Conservation (phyloP, 2,797 vertebrate genomes). For the Choloepus didactylus region DNA sequence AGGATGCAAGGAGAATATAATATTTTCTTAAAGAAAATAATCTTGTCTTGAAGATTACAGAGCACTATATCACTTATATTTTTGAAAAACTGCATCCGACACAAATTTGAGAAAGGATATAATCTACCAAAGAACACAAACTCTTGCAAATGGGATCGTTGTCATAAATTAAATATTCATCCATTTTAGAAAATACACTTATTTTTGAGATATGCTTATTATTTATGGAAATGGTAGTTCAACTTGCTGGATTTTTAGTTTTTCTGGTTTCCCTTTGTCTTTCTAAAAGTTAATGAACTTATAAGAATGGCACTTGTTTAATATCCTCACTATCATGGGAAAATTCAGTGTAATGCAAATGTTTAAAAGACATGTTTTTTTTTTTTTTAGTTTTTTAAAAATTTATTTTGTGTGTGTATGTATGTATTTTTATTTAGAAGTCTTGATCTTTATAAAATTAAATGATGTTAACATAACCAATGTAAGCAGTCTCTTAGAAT, state of each 20-base stretch:
- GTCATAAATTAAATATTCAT: accelerated
- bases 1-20: background rate
- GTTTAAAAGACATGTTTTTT: background rate
- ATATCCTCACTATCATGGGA: background rate
- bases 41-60: background rate
- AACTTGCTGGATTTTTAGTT: background rate
- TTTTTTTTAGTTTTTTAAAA: too few species aligned
- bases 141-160: accelerated
- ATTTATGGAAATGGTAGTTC: accelerated
- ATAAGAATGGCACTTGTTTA: background rate
- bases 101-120: background rate
- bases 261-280: background rate
- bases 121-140: background rate
- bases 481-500: too few species aligned
- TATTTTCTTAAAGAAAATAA: background rate
- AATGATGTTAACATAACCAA: too few species aligned
- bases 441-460: too few species aligned
- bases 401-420: too few species aligned
- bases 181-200: background rate
- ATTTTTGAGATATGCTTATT: accelerated
- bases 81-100: background rate
- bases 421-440: too few species aligned
- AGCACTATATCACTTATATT: background rate
- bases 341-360: accelerated
- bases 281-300: background rate